Base-by-base conservation (phyloP, 2,113 vertebrate genomes). In the Sebastes schlegelii region DNA sequence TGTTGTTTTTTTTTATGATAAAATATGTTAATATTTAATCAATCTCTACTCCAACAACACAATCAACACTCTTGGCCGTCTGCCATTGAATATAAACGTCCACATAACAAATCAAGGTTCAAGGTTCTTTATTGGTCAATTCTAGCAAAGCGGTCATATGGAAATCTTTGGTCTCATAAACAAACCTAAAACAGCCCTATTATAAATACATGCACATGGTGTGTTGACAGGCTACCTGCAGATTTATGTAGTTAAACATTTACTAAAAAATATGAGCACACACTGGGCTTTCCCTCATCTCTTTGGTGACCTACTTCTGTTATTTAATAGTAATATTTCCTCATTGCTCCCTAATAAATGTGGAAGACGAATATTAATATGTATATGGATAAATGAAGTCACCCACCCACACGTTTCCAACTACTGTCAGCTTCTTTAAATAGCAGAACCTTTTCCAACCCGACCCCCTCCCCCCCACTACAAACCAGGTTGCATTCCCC, bases 231-330 rank as follows among this genome's bases (percentile, higher is more conserved):
- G 26, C 3, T 34, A 34, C 26, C 26, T 34, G 26, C 26, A 34
- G 34, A 34, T 34, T 34, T 34, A 34, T 34, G 34, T 34, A 34
- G 34, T 34, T 34, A 34, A 34, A 34, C 34, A 34, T 34, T 48
- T 14, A 8, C 9, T 77, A 79, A 8, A 66, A 34, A 16, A 81
- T 5, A 8, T 2, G 10, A 71, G 19, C 42, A 54, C 16, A 9
- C 5, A 12, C 19, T 49, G 1, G 65, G 48, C 52, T 43, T 21
- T 52, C 23, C 64, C 51, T 51, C 40, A 72, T 72, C 54, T 62
- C 57, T 57, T 79, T 12, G 2, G 4, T 87, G 82, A 87, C 79
- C 76, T 85, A 34, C 46, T 80, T 83, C 13, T 84, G 43, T 66
- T 8, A 66, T 34, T 34, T 34, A 34, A 34, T 34, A 51, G 9